Conservation (phyloP, 2,888 invertebrate genomes). For the Pecten maximus region DNA sequence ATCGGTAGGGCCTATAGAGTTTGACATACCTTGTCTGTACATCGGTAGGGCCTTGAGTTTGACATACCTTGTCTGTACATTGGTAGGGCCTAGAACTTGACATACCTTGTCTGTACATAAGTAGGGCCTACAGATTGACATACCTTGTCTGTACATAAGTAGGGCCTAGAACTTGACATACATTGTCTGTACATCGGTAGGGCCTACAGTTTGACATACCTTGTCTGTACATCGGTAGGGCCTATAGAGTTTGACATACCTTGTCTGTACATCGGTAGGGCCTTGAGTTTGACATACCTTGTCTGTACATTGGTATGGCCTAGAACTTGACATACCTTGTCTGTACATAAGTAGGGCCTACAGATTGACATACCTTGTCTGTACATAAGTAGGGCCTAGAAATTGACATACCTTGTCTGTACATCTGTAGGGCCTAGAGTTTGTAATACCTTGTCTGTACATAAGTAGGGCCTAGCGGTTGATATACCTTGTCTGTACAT, state of each 20-base stretch:
- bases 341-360: no score
- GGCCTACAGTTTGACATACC: not conserved
- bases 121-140: slow-evolving; percentile 60
- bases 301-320: no score
- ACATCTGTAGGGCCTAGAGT: not conserved
- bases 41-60: no score
- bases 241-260: slow-evolving; percentile 55
- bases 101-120: not conserved
- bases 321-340: no score
- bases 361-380: not conserved
- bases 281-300: no score
- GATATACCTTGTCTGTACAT: not conserved
- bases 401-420: not conserved
- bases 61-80: not conserved
- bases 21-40: no score
- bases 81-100: not conserved
- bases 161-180: slow-evolving; percentile 50
- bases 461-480: not conserved
- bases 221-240: not conserved
- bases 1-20: no score
- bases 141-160: slow-evolving; percentile 75
- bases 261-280: no score
- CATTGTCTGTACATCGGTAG: not conserved
- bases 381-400: not conserved
- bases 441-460: not conserved